phyloP scores from a whole-genome alignment of 2,797 vertebrate genomes.

The Catamblyrhynchus diadema region DNA sequence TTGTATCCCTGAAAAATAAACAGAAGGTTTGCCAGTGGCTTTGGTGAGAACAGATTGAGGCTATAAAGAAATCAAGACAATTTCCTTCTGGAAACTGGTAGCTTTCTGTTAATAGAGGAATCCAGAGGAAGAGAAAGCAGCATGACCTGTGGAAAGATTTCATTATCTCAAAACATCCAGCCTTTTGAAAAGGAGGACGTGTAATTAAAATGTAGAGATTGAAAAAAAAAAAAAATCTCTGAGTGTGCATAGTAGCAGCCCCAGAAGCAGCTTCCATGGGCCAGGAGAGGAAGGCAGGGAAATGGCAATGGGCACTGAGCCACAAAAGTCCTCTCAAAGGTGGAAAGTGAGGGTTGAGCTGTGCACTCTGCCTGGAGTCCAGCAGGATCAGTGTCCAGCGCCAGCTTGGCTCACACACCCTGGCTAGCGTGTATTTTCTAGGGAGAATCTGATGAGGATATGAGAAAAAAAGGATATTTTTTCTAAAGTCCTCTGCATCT shows the following conservation, averaged over 20 bases:
- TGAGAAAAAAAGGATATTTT: not conserved
- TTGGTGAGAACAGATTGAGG: constrained; percentile 26
- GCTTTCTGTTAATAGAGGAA: constrained; percentile 5
- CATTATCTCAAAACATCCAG: not conserved
- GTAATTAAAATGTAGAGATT: not conserved
- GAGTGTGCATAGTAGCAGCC: not conserved
- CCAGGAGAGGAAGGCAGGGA: not conserved
- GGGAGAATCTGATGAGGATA: not conserved
- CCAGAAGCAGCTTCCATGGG: not conserved
- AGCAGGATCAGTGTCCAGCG: not conserved
- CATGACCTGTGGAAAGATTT: constrained; percentile 11
- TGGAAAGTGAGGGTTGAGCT: not conserved
- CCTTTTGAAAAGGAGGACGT: not conserved
- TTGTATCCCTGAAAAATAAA: constrained; percentile 32
- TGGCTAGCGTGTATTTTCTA: not conserved
- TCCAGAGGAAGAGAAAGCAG: constrained; percentile 9
- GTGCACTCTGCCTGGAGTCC: not conserved
- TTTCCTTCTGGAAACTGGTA: constrained; percentile 31
- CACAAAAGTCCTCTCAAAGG: not conserved
- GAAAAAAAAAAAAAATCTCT: not conserved
- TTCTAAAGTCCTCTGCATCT: not conserved
- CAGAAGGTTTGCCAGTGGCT: constrained; percentile 22
- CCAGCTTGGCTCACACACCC: not conserved
- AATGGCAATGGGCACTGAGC: not conserved
- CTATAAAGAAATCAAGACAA: constrained; percentile 31